Evolutionary conservation across 2,797 vertebrate species (phyloP).

Genomic region (Meda fulgida): DNA sequence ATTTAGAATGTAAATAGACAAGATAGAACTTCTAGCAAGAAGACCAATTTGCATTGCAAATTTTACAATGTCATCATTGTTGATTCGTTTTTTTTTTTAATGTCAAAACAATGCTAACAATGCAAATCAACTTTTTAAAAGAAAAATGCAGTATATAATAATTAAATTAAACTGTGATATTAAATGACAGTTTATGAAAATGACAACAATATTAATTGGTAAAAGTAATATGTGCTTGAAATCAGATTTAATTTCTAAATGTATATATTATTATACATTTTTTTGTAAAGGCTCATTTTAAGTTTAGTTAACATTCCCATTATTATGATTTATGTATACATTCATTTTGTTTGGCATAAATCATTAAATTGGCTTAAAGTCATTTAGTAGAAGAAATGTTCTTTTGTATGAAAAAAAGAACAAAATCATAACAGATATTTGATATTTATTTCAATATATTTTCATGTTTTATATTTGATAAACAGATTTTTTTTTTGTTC

Average conservation of each 20-base stretch:
- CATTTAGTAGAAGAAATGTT: not conserved
- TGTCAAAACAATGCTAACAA: too few species aligned
- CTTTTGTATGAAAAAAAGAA: not conserved
- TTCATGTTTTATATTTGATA: too few species aligned
- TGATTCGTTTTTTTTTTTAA: not conserved
- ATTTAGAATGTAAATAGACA: not conserved
- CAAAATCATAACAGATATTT: conserved; percentile 1
- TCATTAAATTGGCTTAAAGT: not conserved
- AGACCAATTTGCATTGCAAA: not conserved
- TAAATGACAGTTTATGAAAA: not conserved
- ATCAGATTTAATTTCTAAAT: not conserved
- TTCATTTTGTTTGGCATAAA: not conserved
- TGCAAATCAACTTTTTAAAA: not conserved
- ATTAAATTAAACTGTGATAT: not conserved
- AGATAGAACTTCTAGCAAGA: too few species aligned
- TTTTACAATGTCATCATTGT: not conserved
- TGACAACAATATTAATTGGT: not conserved
- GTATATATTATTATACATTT: not conserved
- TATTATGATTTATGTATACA: not conserved
- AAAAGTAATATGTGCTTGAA: not conserved
- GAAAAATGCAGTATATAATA: not conserved
- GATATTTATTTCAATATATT: too few species aligned
- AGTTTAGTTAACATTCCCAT: not conserved
- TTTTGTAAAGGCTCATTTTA: not conserved
- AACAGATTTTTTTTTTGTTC: too few species aligned